Percentiles rank a stretch among this genome's conserved stretches.
phyloP scores from a whole-genome alignment of 2,113 vertebrate species.

The Argyrosomus japonicus region DNA sequence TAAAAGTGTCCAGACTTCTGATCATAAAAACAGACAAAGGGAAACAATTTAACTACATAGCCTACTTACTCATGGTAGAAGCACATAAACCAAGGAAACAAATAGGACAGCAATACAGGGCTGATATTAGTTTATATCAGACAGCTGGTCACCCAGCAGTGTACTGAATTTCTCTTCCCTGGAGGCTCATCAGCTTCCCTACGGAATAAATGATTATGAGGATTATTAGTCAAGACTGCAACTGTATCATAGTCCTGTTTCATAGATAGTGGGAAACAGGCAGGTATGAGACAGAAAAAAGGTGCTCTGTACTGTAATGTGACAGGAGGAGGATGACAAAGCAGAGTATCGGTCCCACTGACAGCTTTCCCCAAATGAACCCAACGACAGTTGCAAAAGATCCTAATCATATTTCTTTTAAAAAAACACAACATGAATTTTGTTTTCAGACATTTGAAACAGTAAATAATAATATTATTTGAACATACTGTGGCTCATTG shows the following conservation, averaged over 20 bases:
- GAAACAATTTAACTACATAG: too few relatives aligned
- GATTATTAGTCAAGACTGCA: too few relatives aligned
- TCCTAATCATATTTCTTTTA: too few relatives aligned
- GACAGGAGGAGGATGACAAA: not conserved
- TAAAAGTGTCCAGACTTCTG: too few relatives aligned
- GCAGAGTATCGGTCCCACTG: too few relatives aligned
- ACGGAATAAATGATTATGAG: not conserved
- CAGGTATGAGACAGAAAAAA: not conserved
- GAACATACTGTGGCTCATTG: not conserved
- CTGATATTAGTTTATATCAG: not conserved
- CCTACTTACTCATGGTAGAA: too few relatives aligned
- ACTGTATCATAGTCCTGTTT: too few relatives aligned
- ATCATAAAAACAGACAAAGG: too few relatives aligned
- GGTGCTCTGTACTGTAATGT: not conserved
- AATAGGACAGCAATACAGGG: too few relatives aligned
- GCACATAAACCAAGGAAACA: too few relatives aligned
- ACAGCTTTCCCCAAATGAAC: too few relatives aligned
- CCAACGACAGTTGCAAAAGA: too few relatives aligned
- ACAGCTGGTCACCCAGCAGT: not conserved
- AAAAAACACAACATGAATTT: not conserved
- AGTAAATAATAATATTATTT: not conserved
- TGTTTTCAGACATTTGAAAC: not conserved
- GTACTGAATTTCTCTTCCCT: not conserved
- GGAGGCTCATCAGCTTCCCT: not conserved
- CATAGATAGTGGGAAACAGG: not conserved